Percentiles rank a stretch among this genome's conserved stretches.
These are phyloP conservation scores for Tychaedon coryphoeus DNA, from an alignment of 2,113 vertebrate genomes.

Conservation along the genomic window DNA sequence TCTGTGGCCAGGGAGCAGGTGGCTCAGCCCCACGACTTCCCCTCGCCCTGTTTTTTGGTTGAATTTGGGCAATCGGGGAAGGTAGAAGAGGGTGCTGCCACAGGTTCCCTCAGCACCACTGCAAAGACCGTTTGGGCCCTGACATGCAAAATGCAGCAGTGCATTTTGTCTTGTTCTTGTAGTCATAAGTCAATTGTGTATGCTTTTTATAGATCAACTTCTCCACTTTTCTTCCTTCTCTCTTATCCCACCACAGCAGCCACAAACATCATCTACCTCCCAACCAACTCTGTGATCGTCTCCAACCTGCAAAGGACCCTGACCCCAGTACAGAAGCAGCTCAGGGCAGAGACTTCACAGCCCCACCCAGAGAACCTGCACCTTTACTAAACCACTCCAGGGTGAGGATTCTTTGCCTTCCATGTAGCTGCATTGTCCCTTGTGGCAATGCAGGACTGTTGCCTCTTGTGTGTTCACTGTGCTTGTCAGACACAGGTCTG, in stretches of 20 bases:
- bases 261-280: neutral
- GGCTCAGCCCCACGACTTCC: rapidly evolving
- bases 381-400: neutral
- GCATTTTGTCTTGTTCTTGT: neutral
- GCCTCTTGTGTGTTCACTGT: rapidly evolving
- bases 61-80: rapidly evolving
- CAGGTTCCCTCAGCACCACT: neutral
- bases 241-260: neutral
- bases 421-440: neutral
- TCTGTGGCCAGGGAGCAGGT: neutral
- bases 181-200: rapidly evolving
- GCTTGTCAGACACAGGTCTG: neutral
- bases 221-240: neutral
- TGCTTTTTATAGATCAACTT: neutral
- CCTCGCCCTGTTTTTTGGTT: rapidly evolving
- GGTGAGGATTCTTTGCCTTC: neutral
- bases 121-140: neutral
- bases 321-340: neutral
- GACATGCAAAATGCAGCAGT: rapidly evolving
- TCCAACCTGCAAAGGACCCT: rapidly evolving
- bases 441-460: neutral
- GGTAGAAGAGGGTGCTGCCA: rapidly evolving
- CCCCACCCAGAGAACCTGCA: neutral
- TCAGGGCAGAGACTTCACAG: rapidly evolving
- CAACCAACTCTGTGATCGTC: rapidly evolving